phyloP scores from a whole-genome alignment of 2,797 vertebrate genomes.

The Enteromius argenteus region DNA sequence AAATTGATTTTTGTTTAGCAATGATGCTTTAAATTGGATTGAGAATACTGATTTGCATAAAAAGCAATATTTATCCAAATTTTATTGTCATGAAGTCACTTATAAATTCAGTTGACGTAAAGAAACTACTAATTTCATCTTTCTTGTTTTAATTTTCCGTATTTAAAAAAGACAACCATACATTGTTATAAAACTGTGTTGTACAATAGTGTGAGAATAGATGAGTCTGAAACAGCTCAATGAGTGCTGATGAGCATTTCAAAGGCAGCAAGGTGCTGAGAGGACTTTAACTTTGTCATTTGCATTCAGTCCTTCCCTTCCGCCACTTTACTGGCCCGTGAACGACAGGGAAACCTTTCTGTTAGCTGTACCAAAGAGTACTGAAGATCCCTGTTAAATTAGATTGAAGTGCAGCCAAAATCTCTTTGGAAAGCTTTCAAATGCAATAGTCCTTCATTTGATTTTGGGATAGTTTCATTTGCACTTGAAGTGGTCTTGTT shows the following conservation, averaged over 20 bases:
- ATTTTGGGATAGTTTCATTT: conserved; percentile 33
- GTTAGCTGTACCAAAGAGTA: conserved; percentile 26
- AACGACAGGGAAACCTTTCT: conserved; percentile 37
- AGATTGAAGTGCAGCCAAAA: conserved; percentile 39
- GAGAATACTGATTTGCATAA: background rate
- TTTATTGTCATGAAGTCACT: no score
- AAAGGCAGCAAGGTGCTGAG: conserved; percentile 2
- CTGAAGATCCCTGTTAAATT: conserved; percentile 17
- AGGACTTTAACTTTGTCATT: conserved; percentile 30
- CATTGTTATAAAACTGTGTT: background rate
- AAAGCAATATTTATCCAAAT: no score
- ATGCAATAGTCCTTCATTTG: conserved; percentile 40
- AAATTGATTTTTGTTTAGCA: background rate
- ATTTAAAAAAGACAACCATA: background rate
- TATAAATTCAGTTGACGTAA: no score
- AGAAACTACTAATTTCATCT: no score
- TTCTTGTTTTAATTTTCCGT: background rate
- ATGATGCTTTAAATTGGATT: background rate
- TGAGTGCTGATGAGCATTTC: conserved; percentile 5
- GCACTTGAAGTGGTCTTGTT: conserved; percentile 12
- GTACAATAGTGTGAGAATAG: background rate
- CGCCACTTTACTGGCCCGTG: conserved; percentile 2
- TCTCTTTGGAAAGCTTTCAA: conserved; percentile 18
- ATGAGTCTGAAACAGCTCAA: background rate
- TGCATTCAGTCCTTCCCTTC: conserved; percentile 7